Conservation (phyloP, 2,113 vertebrate genomes). For the Rousettus leschenaultii region DNA sequence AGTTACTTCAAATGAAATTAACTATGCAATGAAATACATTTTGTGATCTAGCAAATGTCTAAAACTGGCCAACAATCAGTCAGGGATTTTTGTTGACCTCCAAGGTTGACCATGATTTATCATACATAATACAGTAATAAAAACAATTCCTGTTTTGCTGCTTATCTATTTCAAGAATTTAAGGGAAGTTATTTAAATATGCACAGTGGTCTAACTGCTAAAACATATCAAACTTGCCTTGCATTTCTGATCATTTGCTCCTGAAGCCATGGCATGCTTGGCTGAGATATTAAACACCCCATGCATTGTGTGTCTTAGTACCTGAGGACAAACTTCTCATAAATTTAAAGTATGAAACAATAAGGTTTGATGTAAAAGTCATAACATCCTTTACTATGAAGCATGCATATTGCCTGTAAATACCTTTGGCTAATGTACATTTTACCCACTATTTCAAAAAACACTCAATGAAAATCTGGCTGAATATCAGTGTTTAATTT, state of each 20-base stretch:
- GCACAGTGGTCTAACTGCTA: background rate
- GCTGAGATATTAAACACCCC: background rate
- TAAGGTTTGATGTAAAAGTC: background rate
- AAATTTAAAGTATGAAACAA: conserved; percentile 36
- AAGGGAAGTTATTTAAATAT: background rate
- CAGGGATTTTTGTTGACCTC: background rate
- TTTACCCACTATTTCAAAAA: conserved; percentile 40
- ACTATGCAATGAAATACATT: background rate
- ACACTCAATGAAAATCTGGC: conserved; percentile 42
- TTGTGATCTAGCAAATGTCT: background rate
- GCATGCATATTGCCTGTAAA: background rate
- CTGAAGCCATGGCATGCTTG: background rate
- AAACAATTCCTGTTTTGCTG: background rate
- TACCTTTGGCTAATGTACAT: conserved; percentile 35
- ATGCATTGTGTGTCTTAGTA: background rate
- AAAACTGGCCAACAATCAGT: background rate
- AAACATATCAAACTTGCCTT: background rate
- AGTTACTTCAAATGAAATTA: background rate
- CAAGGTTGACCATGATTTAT: background rate
- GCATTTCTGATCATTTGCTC: background rate
- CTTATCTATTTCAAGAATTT: conserved; percentile 25
- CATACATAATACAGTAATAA: background rate
- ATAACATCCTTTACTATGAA: conserved; percentile 24
- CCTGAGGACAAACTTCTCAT: background rate
- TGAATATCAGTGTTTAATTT: conserved; percentile 57